phyloP scores from a whole-genome alignment of 2,797 vertebrate genomes.

The Margarornis squamiger region DNA sequence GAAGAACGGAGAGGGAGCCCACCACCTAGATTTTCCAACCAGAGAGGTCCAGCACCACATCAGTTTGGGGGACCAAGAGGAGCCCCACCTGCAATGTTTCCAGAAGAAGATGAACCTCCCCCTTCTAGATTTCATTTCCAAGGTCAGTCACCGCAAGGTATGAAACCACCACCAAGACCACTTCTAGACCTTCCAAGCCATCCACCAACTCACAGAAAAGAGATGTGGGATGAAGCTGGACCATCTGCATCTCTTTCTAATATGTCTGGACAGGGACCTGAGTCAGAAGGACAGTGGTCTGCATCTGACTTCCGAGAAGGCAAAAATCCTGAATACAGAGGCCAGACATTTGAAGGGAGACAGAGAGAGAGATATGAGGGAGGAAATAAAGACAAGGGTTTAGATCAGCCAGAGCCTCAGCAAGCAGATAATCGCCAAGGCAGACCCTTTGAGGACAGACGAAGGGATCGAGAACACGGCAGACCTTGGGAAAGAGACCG shows the following conservation, averaged over 20 bases:
- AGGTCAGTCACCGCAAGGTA: constrained; percentile 65
- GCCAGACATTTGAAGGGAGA: constrained; percentile 76
- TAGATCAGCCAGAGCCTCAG: constrained; percentile 71
- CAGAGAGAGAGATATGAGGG: constrained; percentile 85
- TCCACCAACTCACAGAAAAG: constrained; percentile 77
- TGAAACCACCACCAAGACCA: constrained; percentile 79
- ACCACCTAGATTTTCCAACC: constrained; percentile 73
- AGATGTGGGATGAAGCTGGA: constrained; percentile 77
- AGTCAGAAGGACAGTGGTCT: constrained; percentile 83
- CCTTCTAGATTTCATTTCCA: constrained; percentile 77
- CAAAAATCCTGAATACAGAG: constrained; percentile 82
- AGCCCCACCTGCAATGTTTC: constrained; percentile 72
- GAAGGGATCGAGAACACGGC: constrained; percentile 85
- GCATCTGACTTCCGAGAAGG: constrained; percentile 77
- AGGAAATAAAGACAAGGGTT: constrained; percentile 78
- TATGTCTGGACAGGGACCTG: constrained; percentile 71
- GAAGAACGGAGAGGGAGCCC: constrained; percentile 72
- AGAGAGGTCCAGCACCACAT: constrained; percentile 77
- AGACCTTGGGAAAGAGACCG: constrained; percentile 83
- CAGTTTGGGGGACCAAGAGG: constrained; percentile 84
- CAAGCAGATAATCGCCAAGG: constrained; percentile 80
- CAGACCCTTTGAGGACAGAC: constrained; percentile 84
- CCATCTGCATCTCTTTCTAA: constrained; percentile 66
- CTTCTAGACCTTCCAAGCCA: constrained; percentile 88
- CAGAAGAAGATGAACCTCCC: constrained; percentile 73